These are phyloP conservation scores for Metridium senile DNA, from an alignment of 92 coral and sea anemone genomes.

Conservation along the genomic window DNA sequence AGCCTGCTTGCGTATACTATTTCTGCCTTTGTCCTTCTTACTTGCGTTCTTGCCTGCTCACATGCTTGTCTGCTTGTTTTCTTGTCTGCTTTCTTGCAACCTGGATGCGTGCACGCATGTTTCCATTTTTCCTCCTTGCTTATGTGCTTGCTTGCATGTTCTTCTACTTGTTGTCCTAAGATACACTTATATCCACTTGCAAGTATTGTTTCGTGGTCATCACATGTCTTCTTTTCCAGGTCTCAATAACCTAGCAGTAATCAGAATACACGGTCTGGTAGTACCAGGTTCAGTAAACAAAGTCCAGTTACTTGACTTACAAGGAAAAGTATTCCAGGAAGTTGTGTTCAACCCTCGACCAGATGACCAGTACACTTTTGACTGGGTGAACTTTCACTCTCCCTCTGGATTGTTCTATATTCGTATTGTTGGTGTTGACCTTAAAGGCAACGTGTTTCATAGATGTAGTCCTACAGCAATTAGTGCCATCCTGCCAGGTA, in stretches of 20 bases:
- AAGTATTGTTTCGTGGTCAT: too few species aligned
- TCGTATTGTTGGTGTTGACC: slow-evolving; percentile 71
- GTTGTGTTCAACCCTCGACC: slow-evolving; percentile 46
- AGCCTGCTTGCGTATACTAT: not conserved
- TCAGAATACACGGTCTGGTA: slow-evolving; percentile 55
- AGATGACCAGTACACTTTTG: slow-evolving; percentile 61
- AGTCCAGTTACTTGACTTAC: slow-evolving; percentile 61
- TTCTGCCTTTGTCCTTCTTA: not conserved
- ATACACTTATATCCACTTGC: too few species aligned
- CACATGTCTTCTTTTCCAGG: slow-evolving; percentile 43
- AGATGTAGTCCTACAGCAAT: slow-evolving; percentile 80
- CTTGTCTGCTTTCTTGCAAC: not conserved
- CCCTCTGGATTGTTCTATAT: slow-evolving; percentile 78
- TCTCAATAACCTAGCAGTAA: slow-evolving; percentile 59
- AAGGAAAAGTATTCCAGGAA: slow-evolving; percentile 55
- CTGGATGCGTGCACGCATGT: not conserved
- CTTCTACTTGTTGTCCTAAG: not conserved
- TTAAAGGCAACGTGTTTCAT: slow-evolving; percentile 51
- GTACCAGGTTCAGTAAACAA: slow-evolving; percentile 56
- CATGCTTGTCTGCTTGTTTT: not conserved
- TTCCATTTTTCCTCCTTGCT: not conserved
- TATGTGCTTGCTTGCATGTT: not conserved
- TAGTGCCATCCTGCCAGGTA: slow-evolving; percentile 87
- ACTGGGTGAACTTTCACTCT: slow-evolving; percentile 69
- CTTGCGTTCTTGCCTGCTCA: not conserved